Base-by-base conservation (phyloP, 2,113 vertebrate genomes). In the Strix uralensis region DNA sequence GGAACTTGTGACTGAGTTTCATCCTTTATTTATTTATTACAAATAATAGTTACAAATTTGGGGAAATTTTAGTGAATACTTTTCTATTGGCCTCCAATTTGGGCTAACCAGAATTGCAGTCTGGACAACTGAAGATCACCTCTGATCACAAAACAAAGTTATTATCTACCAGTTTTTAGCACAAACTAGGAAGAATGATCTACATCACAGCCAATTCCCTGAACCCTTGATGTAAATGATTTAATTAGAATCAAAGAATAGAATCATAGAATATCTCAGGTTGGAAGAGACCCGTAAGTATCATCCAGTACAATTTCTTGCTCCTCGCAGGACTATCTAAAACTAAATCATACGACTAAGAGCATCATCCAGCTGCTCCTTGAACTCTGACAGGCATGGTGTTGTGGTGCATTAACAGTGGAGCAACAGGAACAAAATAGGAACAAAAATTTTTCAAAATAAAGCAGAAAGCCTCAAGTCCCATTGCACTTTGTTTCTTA, bases 371-470 rank as follows among this genome's bases (percentile, higher is more conserved):
- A 59, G 54, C 47, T 0, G 2, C 29, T 59, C 11, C 57, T 12
- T 47, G 36, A 86, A 36, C 55, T 77, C 67, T 34, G 20, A 36
- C 17, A 72, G 67, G 13, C 15, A 47, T 25, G 2, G 1, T 55
- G 58, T 15, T 1, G 0, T 32, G n/a, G 2, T 29, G 22, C 29
- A 11, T 7, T 38, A 54, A 55, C 44, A 55, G 19, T 2, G 16
- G 9, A 81, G 78, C 3, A 65, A 34, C 20, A 52, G 42, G 42
- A 25, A 40, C 18, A 61, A 51, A 69, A 54, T 2, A 86, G 15
- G 8, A 88, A 36, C 10, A 51, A 26, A 26, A 6, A 2, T 29
- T 63, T 46, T 20, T 22, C 67, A 36, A 73, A 46, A 26, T 32
- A 52, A 42, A 51, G 46, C 42, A 89, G 44, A 75, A 81, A 82